phyloP scores from a whole-genome alignment of 2,888 invertebrate genomes.

The Proisotoma minuta region DNA sequence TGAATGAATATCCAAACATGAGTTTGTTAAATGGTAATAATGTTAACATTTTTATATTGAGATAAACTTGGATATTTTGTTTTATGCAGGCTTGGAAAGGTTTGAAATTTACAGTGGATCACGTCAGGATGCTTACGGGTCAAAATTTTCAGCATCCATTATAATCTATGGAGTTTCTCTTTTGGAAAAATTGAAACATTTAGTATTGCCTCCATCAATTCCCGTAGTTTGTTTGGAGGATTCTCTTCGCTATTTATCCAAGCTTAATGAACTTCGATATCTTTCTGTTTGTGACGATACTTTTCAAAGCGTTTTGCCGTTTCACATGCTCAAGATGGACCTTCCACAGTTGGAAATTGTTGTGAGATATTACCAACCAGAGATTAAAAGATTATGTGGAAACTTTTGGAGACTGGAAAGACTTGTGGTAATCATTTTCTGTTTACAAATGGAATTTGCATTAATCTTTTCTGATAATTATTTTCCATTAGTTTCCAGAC shows the following conservation, averaged over 20 bases:
- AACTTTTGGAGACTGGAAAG: slow-evolving; percentile 33
- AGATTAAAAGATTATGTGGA: slow-evolving; percentile 26
- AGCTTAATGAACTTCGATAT: slow-evolving; percentile 25
- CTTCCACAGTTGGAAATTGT: slow-evolving; percentile 31
- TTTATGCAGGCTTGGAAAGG: slow-evolving; percentile 18
- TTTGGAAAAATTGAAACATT: slow-evolving; percentile 18
- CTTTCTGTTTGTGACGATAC: slow-evolving; percentile 34
- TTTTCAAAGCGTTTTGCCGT: slow-evolving; percentile 36
- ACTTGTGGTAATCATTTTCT: slow-evolving; percentile 30
- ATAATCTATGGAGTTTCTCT: slow-evolving; percentile 35
- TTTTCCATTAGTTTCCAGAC: slow-evolving; percentile 31
- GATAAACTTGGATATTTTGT: no score
- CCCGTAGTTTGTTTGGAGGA: slow-evolving; percentile 37
- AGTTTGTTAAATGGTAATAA: slow-evolving; percentile 9
- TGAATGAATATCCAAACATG: slow-evolving; percentile 29
- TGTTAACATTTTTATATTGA: background rate
- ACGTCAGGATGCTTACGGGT: slow-evolving; percentile 23
- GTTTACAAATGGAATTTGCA: no score
- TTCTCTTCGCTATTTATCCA: slow-evolving; percentile 29
- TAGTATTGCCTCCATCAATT: slow-evolving; percentile 35
- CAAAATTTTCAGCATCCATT: slow-evolving; percentile 33
- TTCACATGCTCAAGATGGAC: slow-evolving; percentile 34
- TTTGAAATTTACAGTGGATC: slow-evolving; percentile 30
- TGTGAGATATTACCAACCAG: slow-evolving; percentile 32
- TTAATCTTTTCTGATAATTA: slow-evolving; percentile 9